phyloP scores from a whole-genome alignment of 2,888 invertebrate genomes.

The Bugulina stolonifera region DNA sequence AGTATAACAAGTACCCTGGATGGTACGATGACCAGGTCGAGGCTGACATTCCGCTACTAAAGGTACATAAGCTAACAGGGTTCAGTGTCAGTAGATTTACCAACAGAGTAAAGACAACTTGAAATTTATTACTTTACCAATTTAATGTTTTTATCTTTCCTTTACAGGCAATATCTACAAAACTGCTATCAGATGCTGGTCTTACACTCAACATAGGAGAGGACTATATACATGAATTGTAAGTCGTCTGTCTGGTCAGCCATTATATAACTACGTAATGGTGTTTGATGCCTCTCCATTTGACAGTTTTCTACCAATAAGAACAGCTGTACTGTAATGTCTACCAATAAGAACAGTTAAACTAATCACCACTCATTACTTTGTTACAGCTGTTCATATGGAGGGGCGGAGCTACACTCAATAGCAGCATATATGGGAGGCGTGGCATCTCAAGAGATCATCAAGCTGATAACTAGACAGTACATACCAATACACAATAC shows the following conservation, averaged over 20 bases:
- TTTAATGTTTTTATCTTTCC: no score
- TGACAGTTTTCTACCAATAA: no score
- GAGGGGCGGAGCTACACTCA: slow-evolving; percentile 88
- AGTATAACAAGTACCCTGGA: slow-evolving; percentile 84
- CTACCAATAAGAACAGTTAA: no score
- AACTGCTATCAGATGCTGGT: slow-evolving; percentile 79
- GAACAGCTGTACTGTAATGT: no score
- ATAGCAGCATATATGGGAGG: slow-evolving; percentile 88
- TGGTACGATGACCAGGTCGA: slow-evolving; percentile 69
- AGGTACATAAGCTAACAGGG: no score
- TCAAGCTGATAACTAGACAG: slow-evolving; percentile 89
- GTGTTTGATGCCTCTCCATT: no score
- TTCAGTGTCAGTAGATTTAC: no score
- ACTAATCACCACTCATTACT: no score
- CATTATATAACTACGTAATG: no score
- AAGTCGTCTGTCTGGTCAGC: no score
- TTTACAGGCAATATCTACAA: slow-evolving; percentile 58
- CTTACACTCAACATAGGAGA: slow-evolving; percentile 74
- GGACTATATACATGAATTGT: slow-evolving; percentile 86
- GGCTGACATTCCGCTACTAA: slow-evolving; percentile 80
- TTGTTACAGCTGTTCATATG: slow-evolving; percentile 63
- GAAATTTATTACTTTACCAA: no score
- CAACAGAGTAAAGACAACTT: no score
- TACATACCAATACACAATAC: slow-evolving; percentile 94
- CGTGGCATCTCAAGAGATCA: slow-evolving; percentile 88